Evolutionary conservation across 2,797 vertebrate genomes (phyloP), one percentile per base, ranked within the genome.

Genomic region (Vespertilio murinus): DNA sequence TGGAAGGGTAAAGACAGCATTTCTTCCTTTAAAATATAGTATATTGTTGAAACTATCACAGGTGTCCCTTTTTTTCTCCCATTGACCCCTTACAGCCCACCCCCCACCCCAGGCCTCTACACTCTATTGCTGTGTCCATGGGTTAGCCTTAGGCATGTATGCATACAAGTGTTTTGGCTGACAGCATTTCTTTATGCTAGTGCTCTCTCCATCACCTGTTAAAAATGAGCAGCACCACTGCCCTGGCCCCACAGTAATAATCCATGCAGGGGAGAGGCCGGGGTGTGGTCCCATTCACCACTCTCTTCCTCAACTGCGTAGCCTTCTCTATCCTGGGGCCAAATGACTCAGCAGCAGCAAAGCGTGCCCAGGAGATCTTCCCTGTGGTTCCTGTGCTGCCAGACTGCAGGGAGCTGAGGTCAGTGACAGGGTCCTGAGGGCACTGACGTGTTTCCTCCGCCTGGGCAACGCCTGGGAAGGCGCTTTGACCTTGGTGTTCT

Each of bases 251-350:
- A 42, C 5, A 65, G 11, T 33, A 33, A 45, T 5, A 54, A 71
- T 77, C 30, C 12, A 0, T 2, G 11, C 11, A 6, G 11, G 5
- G 5, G 8, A 23, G 30, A 1, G 0, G 6, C 0, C 0, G 1
- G 52, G 23, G 25, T 18, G 11, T 33, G 2, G 18, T 8, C 35
- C 65, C 28, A 18, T 1, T 22, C 13, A 20, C 20, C 18, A 33
- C 25, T 25, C 9, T 45, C 23, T 49, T 52, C 47, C 22, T 69
- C 22, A 56, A 17, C 23, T n/a, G 18, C 20, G 35, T 17, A 49
- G 20, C 22, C n/a, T 65, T 52, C 35, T 33, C 30, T 1, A 1
- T 45, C 35, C 28, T 49, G 23, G 8, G 11, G 23, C 4, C 33
- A 38, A 67, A 40, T 40, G 35, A 49, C 17, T 70, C 1, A 2